phyloP scores from a whole-genome alignment of 2,113 vertebrate genomes.

The Edolisoma coerulescens region DNA sequence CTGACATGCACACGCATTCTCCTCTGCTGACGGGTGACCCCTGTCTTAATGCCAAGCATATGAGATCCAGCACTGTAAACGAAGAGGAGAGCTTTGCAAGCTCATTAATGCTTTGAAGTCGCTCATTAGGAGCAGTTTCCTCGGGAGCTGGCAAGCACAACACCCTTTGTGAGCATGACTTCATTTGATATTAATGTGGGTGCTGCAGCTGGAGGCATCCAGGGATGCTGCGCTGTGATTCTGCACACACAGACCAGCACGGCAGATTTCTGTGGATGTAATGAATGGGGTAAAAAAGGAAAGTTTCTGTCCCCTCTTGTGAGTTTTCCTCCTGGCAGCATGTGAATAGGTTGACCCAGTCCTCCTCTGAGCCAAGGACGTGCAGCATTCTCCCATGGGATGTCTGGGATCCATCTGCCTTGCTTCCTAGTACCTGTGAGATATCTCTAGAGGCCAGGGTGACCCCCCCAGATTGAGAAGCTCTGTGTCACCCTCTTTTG shows the following conservation, averaged over 20 bases:
- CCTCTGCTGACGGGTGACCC: conserved; percentile 46
- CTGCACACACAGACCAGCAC: not conserved
- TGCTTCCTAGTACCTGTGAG: not conserved
- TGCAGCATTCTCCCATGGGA: not conserved
- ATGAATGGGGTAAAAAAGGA: not conserved
- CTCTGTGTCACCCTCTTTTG: not conserved
- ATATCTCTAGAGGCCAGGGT: not conserved
- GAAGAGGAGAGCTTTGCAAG: conserved; percentile 62
- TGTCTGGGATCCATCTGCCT: not conserved
- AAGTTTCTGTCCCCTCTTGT: not conserved
- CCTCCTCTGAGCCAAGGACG: not conserved
- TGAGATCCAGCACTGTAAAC: conserved; percentile 53
- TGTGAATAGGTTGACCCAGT: not conserved
- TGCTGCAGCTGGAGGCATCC: conserved; percentile 22
- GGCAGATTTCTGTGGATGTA: not conserved
- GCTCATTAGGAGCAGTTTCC: conserved; percentile 65
- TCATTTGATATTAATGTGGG: conserved; percentile 46
- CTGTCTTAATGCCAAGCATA: conserved; percentile 50
- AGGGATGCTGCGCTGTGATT: not conserved
- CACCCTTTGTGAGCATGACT: conserved; percentile 40
- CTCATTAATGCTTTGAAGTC: conserved; percentile 71
- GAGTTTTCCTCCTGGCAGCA: not conserved
- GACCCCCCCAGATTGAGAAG: not conserved
- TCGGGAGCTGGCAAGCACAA: not conserved
- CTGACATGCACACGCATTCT: conserved; percentile 44